These are phyloP conservation scores for Acropora yongei DNA, from an alignment of 64 coral and sea anemone species.

Conservation along the genomic window DNA sequence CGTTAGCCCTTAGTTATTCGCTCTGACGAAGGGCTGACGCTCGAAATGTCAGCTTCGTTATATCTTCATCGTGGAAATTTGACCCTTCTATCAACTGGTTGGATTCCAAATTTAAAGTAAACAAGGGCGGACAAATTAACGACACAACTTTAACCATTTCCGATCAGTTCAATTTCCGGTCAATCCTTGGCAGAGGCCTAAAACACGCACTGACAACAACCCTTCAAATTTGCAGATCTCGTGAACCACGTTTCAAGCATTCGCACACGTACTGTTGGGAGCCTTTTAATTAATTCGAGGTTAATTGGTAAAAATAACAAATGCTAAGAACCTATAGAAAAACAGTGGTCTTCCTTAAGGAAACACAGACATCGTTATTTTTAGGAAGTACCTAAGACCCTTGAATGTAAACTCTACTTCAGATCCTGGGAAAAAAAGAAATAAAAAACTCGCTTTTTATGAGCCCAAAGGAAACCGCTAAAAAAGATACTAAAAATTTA, in stretches of 20 bases:
- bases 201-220: background rate
- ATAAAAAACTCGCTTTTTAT: background rate
- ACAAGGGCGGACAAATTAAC: background rate
- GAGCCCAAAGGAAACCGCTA: background rate
- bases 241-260: background rate
- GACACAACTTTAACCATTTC: background rate
- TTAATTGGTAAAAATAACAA: background rate
- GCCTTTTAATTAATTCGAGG: background rate
- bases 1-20: no score
- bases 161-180: constrained; percentile 17
- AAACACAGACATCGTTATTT: background rate
- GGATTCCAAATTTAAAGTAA: background rate
- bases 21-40: no score
- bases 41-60: no score
- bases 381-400: background rate
- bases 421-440: background rate
- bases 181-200: background rate
- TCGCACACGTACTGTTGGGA: background rate
- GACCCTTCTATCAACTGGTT: no score
- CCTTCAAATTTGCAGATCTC: background rate
- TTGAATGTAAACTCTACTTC: background rate
- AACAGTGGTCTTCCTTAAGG: background rate
- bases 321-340: background rate
- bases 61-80: no score
- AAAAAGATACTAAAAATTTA: no score